These are phyloP conservation scores for Rhinichthys osculus DNA, from an alignment of 2,797 vertebrate genomes.

Conservation along the genomic window DNA sequence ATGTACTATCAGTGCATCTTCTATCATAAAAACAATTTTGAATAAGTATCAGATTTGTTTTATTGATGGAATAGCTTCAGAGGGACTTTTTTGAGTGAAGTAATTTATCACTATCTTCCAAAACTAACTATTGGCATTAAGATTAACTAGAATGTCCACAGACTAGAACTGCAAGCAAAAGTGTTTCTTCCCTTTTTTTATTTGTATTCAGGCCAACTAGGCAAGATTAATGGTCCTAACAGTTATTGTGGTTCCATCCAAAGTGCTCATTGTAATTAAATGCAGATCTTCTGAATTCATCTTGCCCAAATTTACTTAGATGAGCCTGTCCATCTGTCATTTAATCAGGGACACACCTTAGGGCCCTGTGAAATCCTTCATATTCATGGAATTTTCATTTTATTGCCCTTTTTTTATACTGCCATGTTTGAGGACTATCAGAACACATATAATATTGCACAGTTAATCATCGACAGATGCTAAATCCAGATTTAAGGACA, in stretches of 20 bases:
- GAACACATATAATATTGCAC: constrained; percentile 42
- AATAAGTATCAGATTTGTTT: neutral
- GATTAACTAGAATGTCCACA: constrained; percentile 4
- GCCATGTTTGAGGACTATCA: constrained; percentile 35
- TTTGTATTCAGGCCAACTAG: constrained; percentile 49
- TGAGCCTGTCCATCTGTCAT: constrained; percentile 46
- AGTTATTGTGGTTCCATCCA: constrained; percentile 53
- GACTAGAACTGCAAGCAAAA: constrained; percentile 4
- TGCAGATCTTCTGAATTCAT: constrained; percentile 56
- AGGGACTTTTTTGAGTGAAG: neutral
- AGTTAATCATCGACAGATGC: constrained; percentile 69
- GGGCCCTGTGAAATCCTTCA: constrained; percentile 39
- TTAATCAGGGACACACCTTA: constrained; percentile 46
- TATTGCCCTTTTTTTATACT: constrained; percentile 36
- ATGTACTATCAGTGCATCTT: neutral
- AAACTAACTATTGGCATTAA: neutral
- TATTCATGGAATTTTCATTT: constrained; percentile 44
- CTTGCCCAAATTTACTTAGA: constrained; percentile 42
- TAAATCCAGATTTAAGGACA: constrained; percentile 66
- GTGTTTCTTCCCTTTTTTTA: neutral
- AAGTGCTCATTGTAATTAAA: constrained; percentile 57
- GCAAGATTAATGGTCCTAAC: constrained; percentile 52
- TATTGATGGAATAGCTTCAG: neutral
- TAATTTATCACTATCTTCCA: neutral
- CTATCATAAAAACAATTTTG: neutral